Evolutionary conservation across 1,140 invertebrate species (phyloP), one percentile per base, ranked within the genome.

Genomic region (Sycophila sp.): DNA sequence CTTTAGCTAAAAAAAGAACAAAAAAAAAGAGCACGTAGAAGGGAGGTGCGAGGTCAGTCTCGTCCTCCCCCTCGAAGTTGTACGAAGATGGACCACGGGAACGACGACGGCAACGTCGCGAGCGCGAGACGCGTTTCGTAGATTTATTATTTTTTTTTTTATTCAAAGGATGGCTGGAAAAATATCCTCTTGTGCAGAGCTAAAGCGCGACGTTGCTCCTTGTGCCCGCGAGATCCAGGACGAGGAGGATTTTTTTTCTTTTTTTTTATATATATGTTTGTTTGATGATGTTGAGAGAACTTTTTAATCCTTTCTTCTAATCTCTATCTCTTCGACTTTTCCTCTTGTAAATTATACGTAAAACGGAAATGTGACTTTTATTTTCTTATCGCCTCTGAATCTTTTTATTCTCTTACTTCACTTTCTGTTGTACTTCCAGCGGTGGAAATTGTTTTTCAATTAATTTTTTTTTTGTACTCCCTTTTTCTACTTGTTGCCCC

Each of bases 141-240:
- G n/a, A n/a, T n/a, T n/a, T n/a, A n/a, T n/a, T n/a, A n/a, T n/a
- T n/a, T n/a, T n/a, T n/a, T n/a, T n/a, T n/a, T n/a, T n/a, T n/a
- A n/a, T n/a, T n/a, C n/a, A n/a, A n/a, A n/a, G n/a, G n/a, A n/a
- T n/a, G n/a, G n/a, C n/a, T n/a, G n/a, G n/a, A n/a, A n/a, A n/a
- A n/a, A n/a, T n/a, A n/a, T n/a, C n/a, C n/a, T n/a, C n/a, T n/a
- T n/a, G n/a, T n/a, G n/a, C n/a, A n/a, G n/a, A n/a, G 2, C 6
- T 34, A 45, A 74, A 75, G 64, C 47, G 55, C 42, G 49, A 24
- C 63, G 78, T 83, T 81, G 83, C 82, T 75, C 80, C 81, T 86
- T 85, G 83, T 84, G 77, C 84, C 82, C 78, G 83, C 78, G 83
- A 73, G 81, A 82, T 84, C 78, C 78, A 73, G 36, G n/a, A 71